Evolutionary conservation across 2,888 invertebrate genomes (phyloP).

Genomic region (Aphidoletes aphidimyza): DNA sequence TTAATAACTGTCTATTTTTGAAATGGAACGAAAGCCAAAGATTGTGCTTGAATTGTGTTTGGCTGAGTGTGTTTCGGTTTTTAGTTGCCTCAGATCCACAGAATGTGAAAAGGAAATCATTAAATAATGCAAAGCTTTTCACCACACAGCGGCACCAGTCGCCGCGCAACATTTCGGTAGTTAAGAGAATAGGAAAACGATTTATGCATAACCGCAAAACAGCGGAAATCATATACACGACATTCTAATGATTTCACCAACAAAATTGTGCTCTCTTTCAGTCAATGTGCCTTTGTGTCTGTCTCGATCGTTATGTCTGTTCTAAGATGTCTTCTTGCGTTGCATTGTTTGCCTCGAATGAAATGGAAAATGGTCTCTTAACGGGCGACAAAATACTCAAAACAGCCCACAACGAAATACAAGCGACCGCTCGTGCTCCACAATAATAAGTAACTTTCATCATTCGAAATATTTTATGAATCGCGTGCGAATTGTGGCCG

Average conservation of each 20-base stretch:
- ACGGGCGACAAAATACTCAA: neutral
- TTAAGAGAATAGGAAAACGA: conserved; percentile 26
- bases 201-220: conserved; percentile 41
- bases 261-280: neutral
- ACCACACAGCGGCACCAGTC: conserved; percentile 3
- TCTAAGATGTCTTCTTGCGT: neutral
- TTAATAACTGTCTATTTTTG: neutral
- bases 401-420: neutral
- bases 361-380: conserved; percentile 9
- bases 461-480: conserved; percentile 12
- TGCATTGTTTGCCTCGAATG: neutral
- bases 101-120: conserved; percentile 23
- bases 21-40: neutral
- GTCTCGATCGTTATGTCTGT: neutral
- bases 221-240: conserved; percentile 35
- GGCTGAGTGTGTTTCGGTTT: no score
- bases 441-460: conserved; percentile 36
- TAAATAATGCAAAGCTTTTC: conserved; percentile 46
- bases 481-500: neutral
- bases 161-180: conserved; percentile 14
- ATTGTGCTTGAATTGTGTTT: neutral
- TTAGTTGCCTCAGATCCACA: no score
- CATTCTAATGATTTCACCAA: conserved; percentile 21
- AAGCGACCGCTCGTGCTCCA: no score
- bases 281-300: no score